Percentiles rank a stretch among this genome's conserved stretches.
phyloP scores from a whole-genome alignment of 2,888 invertebrate species.

The Hirtodrosophila confusa region DNA sequence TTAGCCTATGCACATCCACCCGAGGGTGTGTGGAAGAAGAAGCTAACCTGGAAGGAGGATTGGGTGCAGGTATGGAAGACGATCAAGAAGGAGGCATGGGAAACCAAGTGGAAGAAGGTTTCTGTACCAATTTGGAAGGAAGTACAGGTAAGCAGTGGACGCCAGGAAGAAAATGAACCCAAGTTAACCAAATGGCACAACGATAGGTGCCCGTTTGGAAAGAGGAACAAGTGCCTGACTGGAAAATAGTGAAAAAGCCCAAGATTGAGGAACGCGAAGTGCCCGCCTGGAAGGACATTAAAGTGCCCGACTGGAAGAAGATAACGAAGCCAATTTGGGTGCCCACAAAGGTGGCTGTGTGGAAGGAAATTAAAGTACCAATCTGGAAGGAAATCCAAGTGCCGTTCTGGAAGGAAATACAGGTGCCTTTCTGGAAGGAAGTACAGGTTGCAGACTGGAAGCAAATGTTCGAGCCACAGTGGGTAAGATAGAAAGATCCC shows the following conservation, averaged over 20 bases:
- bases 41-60: slow-evolving; percentile 92
- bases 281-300: slow-evolving; percentile 89
- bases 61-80: slow-evolving; percentile 89
- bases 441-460: slow-evolving; percentile 83
- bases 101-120: slow-evolving; percentile 90
- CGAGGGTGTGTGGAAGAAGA: slow-evolving; percentile 92
- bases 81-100: slow-evolving; percentile 90
- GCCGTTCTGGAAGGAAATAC: slow-evolving; percentile 86
- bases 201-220: slow-evolving; percentile 89
- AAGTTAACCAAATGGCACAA: slow-evolving; percentile 49
- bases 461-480: slow-evolving; percentile 87
- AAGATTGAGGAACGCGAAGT: slow-evolving; percentile 89
- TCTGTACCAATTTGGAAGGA: slow-evolving; percentile 92
- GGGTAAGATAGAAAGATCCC: slow-evolving; percentile 70
- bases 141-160: slow-evolving; percentile 58
- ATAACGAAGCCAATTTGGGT: slow-evolving; percentile 85
- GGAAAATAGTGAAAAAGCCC: slow-evolving; percentile 87
- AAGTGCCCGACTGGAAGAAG: slow-evolving; percentile 88
- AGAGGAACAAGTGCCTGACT: slow-evolving; percentile 89
- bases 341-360: slow-evolving; percentile 87
- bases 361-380: slow-evolving; percentile 90
- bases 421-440: slow-evolving; percentile 90
- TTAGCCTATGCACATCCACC: slow-evolving; percentile 84
- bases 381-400: slow-evolving; percentile 79
- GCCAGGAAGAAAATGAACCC: neutral